Percentiles rank a stretch among this genome's conserved stretches.
Evolutionary conservation across 2,113 vertebrate genomes (phyloP).

Genomic region (Toxotes chatareus): DNA sequence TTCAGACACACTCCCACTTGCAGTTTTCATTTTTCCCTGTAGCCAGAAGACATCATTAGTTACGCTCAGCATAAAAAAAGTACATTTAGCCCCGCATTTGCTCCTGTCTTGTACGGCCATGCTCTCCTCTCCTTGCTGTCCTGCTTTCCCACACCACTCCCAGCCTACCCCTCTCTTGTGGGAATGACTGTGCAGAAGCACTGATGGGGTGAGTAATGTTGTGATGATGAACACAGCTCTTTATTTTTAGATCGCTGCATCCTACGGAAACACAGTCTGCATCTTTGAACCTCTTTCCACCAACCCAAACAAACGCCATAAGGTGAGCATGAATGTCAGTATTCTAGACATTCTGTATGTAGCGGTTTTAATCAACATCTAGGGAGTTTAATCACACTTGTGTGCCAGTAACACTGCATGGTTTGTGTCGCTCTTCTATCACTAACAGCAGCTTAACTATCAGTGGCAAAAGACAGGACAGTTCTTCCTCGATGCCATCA

Average conservation of each 20-base stretch:
- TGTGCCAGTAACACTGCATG: conserved; percentile 70
- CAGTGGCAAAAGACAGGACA: conserved; percentile 99
- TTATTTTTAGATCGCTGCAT: conserved; percentile 94
- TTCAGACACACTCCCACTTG: conserved; percentile 32
- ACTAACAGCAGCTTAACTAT: conserved; percentile 92
- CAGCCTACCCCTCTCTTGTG: conserved; percentile 37
- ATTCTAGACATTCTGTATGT: background rate
- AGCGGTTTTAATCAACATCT: background rate
- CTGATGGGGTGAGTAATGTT: conserved; percentile 74
- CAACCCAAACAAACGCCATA: conserved; percentile 96
- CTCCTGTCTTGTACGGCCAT: conserved; percentile 8
- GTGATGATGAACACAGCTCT: conserved; percentile 69
- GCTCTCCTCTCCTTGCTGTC: conserved; percentile 25
- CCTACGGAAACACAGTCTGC: conserved; percentile 98
- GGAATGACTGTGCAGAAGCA: conserved; percentile 65
- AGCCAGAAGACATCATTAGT: conserved; percentile 32
- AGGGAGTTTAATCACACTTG: conserved; percentile 36
- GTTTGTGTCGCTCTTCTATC: conserved; percentile 66
- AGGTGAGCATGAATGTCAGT: conserved; percentile 85
- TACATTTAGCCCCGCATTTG: conserved; percentile 18
- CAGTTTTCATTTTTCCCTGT: conserved; percentile 7
- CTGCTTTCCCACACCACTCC: conserved; percentile 26
- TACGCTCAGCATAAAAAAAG: conserved; percentile 5
- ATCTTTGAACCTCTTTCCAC: conserved; percentile 95
- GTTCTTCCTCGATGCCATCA: conserved; percentile 97